Evolutionary conservation across 2,113 vertebrate species (phyloP).

Genomic region (Bos taurus): DNA sequence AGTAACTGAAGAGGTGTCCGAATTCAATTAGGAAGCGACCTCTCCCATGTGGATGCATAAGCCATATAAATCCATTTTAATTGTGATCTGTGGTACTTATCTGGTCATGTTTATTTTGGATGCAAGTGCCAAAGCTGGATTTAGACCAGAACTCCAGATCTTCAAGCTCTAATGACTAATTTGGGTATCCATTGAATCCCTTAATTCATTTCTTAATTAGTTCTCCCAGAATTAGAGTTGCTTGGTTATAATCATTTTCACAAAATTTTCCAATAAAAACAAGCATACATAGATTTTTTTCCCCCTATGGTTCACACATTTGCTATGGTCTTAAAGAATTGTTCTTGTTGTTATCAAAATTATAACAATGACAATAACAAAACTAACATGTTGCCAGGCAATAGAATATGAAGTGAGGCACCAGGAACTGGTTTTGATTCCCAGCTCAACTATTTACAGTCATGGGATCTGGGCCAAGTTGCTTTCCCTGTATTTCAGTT

Average conservation of each 20-base stretch:
- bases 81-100: conserved; percentile 41
- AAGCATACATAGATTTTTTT: neutral
- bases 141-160: conserved; percentile 60
- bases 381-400: neutral
- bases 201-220: conserved; percentile 73
- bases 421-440: neutral
- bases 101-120: conserved; percentile 58
- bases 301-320: neutral
- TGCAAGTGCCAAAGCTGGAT: conserved; percentile 57
- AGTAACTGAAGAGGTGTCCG: conserved; percentile 5
- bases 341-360: conserved; percentile 7
- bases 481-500: neutral
- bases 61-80: conserved; percentile 54
- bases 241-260: conserved; percentile 71
- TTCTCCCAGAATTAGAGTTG: conserved; percentile 69
- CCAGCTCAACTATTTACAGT: neutral
- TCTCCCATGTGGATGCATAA: conserved; percentile 33
- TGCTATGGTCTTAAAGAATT: neutral
- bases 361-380: neutral
- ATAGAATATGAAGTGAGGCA: neutral
- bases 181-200: conserved; percentile 56
- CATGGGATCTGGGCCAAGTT: neutral
- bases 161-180: conserved; percentile 63
- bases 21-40: conserved; percentile 49
- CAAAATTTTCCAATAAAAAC: conserved; percentile 65